Conservation (phyloP, 2,797 vertebrate species). For the Micromesistius poutassou region DNA sequence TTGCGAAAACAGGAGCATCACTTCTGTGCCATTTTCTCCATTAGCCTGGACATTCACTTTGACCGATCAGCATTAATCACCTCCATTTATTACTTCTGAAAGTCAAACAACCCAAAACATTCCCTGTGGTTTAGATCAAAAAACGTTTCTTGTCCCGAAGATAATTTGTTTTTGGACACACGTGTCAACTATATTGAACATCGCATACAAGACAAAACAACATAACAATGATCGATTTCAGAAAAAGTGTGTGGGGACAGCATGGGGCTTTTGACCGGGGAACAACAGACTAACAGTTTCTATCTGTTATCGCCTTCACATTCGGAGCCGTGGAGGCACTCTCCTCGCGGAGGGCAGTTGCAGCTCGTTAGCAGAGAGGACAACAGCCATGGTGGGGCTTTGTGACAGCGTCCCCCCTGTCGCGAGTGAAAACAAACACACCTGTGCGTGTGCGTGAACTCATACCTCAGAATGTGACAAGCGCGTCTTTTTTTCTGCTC, state of each 20-base stretch:
- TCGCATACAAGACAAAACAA: neutral
- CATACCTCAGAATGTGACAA: conserved; percentile 20
- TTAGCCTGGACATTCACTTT: neutral
- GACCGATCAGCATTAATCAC: neutral
- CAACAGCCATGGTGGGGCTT: neutral
- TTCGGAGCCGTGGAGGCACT: neutral
- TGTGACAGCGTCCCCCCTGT: neutral
- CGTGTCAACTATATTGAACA: neutral
- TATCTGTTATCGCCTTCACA: neutral
- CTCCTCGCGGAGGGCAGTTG: neutral
- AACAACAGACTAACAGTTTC: neutral
- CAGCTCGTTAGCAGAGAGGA: neutral
- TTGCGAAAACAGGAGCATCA: neutral
- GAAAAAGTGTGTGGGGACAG: too few relatives aligned
- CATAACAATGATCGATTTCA: neutral
- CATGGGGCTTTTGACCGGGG: neutral
- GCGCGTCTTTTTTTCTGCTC: too few relatives aligned
- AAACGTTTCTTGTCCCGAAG: neutral
- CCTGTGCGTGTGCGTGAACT: conserved; percentile 2
- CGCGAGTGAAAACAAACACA: neutral
- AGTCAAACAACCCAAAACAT: neutral
- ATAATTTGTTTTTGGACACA: neutral
- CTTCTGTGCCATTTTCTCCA: neutral
- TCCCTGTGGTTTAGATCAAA: neutral
- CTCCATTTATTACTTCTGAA: neutral